phyloP scores from a whole-genome alignment of 2,797 vertebrate genomes.

The Enteromius mattozi region DNA sequence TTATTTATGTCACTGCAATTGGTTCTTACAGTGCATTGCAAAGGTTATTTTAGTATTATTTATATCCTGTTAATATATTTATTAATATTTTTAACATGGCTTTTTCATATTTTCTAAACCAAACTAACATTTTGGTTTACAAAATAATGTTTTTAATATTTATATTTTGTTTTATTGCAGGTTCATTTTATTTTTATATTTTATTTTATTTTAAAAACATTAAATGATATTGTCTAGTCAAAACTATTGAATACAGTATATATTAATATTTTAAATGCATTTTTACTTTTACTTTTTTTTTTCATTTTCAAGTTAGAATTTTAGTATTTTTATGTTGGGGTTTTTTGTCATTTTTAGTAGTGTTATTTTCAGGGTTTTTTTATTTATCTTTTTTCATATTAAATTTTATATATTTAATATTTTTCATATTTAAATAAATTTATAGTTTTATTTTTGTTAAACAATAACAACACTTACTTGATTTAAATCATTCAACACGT shows the following conservation, averaged over 20 bases:
- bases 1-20: background rate
- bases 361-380: background rate
- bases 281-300: background rate
- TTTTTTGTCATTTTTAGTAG: background rate
- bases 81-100: background rate
- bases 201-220: too few species aligned
- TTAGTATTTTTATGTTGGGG: background rate
- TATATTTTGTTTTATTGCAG: background rate
- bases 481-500: background rate
- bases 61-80: background rate
- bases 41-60: background rate
- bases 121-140: background rate
- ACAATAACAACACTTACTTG: background rate
- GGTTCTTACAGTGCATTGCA: background rate
- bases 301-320: background rate
- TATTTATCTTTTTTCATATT: background rate
- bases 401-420: background rate
- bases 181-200: background rate
- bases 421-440: too few species aligned
- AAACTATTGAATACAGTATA: background rate
- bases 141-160: background rate
- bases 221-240: too few species aligned
- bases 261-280: background rate
- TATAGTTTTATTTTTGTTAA: background rate
- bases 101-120: background rate